phyloP scores from a whole-genome alignment of 2,888 invertebrate genomes.

The Thelaira solivaga region DNA sequence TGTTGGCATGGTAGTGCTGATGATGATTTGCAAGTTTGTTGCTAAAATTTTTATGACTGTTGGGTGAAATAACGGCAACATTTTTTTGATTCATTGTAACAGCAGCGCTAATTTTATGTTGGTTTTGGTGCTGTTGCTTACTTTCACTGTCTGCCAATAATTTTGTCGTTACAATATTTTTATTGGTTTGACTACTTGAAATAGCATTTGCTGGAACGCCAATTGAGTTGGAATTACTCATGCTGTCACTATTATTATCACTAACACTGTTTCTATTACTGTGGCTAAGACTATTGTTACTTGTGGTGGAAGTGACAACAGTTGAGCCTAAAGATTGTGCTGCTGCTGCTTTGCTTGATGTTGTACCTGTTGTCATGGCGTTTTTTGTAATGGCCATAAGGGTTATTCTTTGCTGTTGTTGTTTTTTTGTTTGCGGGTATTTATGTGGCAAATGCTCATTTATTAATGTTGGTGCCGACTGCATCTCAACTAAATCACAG shows the following conservation, averaged over 20 bases:
- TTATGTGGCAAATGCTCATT: slow-evolving; percentile 48
- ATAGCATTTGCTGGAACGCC: slow-evolving; percentile 34
- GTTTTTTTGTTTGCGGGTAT: slow-evolving; percentile 21
- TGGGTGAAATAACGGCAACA: slow-evolving; percentile 73
- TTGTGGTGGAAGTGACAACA: slow-evolving; percentile 46
- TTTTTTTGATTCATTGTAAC: slow-evolving; percentile 67
- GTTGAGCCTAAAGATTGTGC: slow-evolving; percentile 62
- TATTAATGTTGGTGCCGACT: slow-evolving; percentile 46
- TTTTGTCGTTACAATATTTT: slow-evolving; percentile 51
- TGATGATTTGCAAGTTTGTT: slow-evolving; percentile 26
- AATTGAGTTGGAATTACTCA: slow-evolving; percentile 59
- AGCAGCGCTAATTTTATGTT: slow-evolving; percentile 52
- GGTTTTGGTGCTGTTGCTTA: slow-evolving; percentile 64
- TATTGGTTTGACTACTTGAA: slow-evolving; percentile 3
- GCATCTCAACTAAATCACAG: slow-evolving; percentile 60
- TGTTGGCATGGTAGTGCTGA: slow-evolving; percentile 17
- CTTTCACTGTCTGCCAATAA: slow-evolving; percentile 49
- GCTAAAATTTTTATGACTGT: slow-evolving; percentile 61
- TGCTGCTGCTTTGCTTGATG: slow-evolving; percentile 53
- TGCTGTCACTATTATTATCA: slow-evolving; percentile 47
- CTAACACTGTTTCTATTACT: slow-evolving; percentile 35
- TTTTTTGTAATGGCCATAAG: slow-evolving; percentile 61
- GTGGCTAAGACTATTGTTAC: slow-evolving; percentile 27
- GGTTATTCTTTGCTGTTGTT: slow-evolving; percentile 52
- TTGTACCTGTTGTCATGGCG: slow-evolving; percentile 59